Base-by-base conservation (phyloP, 2,113 vertebrate genomes). In the Vimba vimba region DNA sequence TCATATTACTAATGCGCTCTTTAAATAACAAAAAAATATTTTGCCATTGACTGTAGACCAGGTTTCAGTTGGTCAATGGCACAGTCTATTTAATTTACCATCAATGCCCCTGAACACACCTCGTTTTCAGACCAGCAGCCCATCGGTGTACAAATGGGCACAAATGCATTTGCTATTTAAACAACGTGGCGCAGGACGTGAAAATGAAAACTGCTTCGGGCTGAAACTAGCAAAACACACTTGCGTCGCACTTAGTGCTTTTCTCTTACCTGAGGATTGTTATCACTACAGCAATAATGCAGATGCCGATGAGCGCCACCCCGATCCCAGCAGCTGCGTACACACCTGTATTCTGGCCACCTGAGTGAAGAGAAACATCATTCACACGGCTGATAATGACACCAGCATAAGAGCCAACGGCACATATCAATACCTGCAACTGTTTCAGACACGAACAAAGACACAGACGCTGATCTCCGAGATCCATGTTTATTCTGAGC, bases 401-500 rank as follows among this genome's bases (percentile, higher is more conserved):
- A 64, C n/a, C 8, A 27, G 25, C 36, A 47, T 4, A n/a, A 2
- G 55, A 57, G 52, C 19, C 19, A 7, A 21, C 23, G 23, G 12
- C 21, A 79, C 12, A 25, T 45, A 36, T 47, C 30, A n/a, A 23
- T 52, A 82, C 80, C 64, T 55, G 25, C 6, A 36, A 5, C 21
- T 69, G 17, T 45, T 43, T 19, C 2, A 68, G 25, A 30, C 2
- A 43, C 39, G 39, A 43, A 43, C 7, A 57, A 21, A 21, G 55
- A 23, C 1, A 64, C 39, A 68, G 25, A 62, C 17, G 9, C 47
- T 27, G 25, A 55, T 47, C 7, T 85, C 83, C 69, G 33, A 71
- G 2, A 69, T n/a, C 88, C 86, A 25, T 59, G 0, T 83, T 78
- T 12, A 79, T 87, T 89, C 55, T 87, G 79, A 74, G 79, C 88